Evolutionary conservation across 1,140 invertebrate species (phyloP).

Genomic region (Epicauta chinensis): DNA sequence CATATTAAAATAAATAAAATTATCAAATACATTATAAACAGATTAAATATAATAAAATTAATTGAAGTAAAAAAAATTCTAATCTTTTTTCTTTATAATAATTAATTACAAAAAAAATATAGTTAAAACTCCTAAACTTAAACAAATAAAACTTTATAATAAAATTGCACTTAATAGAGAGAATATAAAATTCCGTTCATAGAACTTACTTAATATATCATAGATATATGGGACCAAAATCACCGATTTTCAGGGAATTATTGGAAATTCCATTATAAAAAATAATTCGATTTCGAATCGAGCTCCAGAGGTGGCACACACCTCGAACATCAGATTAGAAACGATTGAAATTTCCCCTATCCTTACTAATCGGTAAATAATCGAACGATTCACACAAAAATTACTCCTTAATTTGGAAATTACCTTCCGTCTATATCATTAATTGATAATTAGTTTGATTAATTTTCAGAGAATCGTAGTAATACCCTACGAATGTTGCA

Average conservation of each 20-base stretch:
- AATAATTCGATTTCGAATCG: slow-evolving; percentile 6
- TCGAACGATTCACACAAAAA: slow-evolving; percentile 13
- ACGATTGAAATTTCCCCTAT: slow-evolving; percentile 1
- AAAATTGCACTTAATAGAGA: not conserved
- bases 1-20: too few relatives aligned
- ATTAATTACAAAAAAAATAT: too few relatives aligned
- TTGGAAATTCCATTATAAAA: slow-evolving; percentile 11
- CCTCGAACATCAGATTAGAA: slow-evolving; percentile 31
- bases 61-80: too few relatives aligned
- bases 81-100: too few relatives aligned
- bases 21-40: too few relatives aligned
- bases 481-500: slow-evolving; percentile 32
- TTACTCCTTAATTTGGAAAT: slow-evolving; percentile 42
- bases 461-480: slow-evolving; percentile 21
- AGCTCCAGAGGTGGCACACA: slow-evolving; percentile 31
- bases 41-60: too few relatives aligned
- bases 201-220: slow-evolving; percentile 93
- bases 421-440: slow-evolving; percentile 43
- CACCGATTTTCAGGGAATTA: slow-evolving; percentile 52
- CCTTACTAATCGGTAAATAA: slow-evolving; percentile 38
- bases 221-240: slow-evolving; percentile 92
- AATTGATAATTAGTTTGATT: slow-evolving; percentile 27
- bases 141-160: too few relatives aligned
- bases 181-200: slow-evolving; percentile 57
- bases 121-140: too few relatives aligned